Evolutionary conservation across 2,888 invertebrate species (phyloP).

Genomic region (Bimastos eiseni): DNA sequence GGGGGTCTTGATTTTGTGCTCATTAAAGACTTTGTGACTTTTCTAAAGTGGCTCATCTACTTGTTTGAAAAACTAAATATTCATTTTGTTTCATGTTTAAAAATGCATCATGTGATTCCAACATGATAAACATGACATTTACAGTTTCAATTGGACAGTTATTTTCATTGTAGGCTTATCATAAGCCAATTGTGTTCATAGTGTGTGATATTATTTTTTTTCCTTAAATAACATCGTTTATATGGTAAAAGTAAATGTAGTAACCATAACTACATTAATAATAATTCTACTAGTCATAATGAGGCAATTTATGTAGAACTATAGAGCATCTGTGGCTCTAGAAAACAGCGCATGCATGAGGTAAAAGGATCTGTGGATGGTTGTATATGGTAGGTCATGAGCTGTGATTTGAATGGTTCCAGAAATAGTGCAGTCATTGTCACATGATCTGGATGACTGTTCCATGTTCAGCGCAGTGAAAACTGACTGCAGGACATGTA

Average conservation of each 20-base stretch:
- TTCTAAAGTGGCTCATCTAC: background rate
- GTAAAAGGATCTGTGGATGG: too few species aligned
- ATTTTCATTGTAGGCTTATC: background rate
- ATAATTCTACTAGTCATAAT: too few species aligned
- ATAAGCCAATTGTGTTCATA: background rate
- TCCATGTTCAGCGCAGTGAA: too few species aligned
- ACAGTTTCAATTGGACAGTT: background rate
- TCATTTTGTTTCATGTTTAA: background rate
- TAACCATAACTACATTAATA: background rate
- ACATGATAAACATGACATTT: background rate
- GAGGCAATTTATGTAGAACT: too few species aligned
- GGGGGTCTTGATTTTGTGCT: background rate
- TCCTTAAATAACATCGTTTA: background rate
- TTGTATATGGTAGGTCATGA: too few species aligned
- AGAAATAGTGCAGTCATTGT: too few species aligned
- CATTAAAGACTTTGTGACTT: background rate
- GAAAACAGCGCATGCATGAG: too few species aligned
- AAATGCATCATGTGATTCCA: background rate
- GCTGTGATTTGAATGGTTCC: too few species aligned
- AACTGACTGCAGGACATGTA: too few species aligned
- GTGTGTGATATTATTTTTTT: slow-evolving; percentile 3
- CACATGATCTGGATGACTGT: too few species aligned
- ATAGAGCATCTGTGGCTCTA: too few species aligned
- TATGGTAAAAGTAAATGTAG: background rate
- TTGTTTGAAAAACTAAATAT: background rate